Conservation (phyloP, 2,888 invertebrate genomes). For the Pheosia tremula region DNA sequence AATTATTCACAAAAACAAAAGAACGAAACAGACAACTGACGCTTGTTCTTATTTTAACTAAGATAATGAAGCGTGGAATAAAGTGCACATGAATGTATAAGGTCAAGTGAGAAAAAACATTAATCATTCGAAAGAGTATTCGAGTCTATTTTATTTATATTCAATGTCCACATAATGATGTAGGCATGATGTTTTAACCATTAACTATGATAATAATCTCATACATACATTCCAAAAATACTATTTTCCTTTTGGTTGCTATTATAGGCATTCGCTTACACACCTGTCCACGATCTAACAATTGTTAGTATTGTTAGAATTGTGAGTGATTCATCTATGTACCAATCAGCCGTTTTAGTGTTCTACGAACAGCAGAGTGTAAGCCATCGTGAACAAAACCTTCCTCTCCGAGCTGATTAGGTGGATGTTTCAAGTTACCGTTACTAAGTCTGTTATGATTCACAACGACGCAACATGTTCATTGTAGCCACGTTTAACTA, state of each 20-base stretch:
- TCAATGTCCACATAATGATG: conserved; percentile 1
- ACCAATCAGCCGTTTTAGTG: conserved; percentile 31
- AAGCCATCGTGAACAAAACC: conserved; percentile 25
- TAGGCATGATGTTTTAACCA: background rate
- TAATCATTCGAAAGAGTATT: conserved; percentile 14
- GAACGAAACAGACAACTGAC: conserved; percentile 21
- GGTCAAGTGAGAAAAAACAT: conserved; percentile 21
- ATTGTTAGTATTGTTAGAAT: conserved; percentile 33
- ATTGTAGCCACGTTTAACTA: too few species aligned
- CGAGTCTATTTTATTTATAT: conserved; percentile 19
- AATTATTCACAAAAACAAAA: conserved; percentile 42
- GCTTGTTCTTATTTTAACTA: conserved; percentile 32
- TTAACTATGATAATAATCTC: too few species aligned
- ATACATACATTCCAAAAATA: background rate
- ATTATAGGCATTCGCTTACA: conserved; percentile 14
- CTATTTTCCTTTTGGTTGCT: background rate
- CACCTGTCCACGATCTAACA: conserved; percentile 25
- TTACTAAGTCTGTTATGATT: conserved; percentile 15
- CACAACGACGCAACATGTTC: conserved; percentile 5
- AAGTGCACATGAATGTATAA: conserved; percentile 27
- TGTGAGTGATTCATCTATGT: conserved; percentile 34
- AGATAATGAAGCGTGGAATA: conserved; percentile 30
- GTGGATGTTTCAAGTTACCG: conserved; percentile 16
- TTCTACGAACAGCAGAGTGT: conserved; percentile 32
- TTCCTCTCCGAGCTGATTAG: conserved; percentile 11